Evolutionary conservation across 2,888 invertebrate species (phyloP).

Genomic region (Aspidiotus destructor): DNA sequence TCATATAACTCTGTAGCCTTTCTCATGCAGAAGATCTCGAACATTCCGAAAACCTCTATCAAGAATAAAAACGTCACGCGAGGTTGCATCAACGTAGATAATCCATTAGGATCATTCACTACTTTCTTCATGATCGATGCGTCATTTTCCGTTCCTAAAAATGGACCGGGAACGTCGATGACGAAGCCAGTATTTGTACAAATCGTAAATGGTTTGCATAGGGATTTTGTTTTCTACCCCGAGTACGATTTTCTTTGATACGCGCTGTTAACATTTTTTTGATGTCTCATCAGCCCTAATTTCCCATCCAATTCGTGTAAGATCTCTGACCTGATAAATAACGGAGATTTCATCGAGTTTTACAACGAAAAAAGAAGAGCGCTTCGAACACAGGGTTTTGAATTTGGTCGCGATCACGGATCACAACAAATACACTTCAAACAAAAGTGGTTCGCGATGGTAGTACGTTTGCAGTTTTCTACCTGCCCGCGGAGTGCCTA

Average conservation of each 20-base stretch:
- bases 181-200: slow-evolving; percentile 37
- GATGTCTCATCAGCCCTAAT: slow-evolving; percentile 34
- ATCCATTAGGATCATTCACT: slow-evolving; percentile 35
- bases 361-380: too few relatives aligned
- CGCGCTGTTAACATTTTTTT: slow-evolving; percentile 36
- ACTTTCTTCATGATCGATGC: slow-evolving; percentile 37
- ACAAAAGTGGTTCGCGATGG: too few relatives aligned
- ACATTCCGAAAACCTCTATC: slow-evolving; percentile 38
- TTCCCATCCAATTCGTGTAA: too few relatives aligned
- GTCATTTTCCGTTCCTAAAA: slow-evolving; percentile 30
- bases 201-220: slow-evolving; percentile 39
- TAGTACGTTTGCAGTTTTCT: too few relatives aligned
- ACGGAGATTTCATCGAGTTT: too few relatives aligned
- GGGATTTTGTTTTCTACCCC: slow-evolving; percentile 37
- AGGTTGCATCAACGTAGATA: slow-evolving; percentile 34
- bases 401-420: too few relatives aligned
- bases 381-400: too few relatives aligned
- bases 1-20: slow-evolving; percentile 36
- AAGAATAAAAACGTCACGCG: slow-evolving; percentile 36
- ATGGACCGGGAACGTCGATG: slow-evolving; percentile 37
- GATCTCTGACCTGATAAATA: too few relatives aligned
- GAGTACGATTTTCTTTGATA: slow-evolving; percentile 36
- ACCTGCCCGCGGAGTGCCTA: too few relatives aligned
- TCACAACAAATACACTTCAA: too few relatives aligned
- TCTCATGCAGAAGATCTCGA: slow-evolving; percentile 33